Conservation (phyloP, 2,888 invertebrate genomes). For the Eumacrocentrus americanus region DNA sequence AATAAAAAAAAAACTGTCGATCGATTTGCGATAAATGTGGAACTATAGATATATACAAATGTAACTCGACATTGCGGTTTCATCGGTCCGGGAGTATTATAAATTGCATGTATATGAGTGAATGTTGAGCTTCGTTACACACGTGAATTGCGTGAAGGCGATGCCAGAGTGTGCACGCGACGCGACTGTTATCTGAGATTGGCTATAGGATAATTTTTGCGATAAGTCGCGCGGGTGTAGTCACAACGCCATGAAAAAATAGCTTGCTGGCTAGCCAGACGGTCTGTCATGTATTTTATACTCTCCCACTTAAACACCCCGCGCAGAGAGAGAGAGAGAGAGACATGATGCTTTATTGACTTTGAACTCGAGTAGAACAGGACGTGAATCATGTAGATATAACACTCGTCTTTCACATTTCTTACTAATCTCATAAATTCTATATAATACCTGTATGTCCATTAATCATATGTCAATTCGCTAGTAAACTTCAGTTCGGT, state of each 20-base stretch:
- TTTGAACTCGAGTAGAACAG: slow-evolving; percentile 14
- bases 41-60: slow-evolving; percentile 19
- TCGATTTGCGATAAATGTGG: slow-evolving; percentile 29
- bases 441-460: neutral
- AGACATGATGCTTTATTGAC: slow-evolving; percentile 26
- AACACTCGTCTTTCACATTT: slow-evolving; percentile 5
- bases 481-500: slow-evolving; percentile 9
- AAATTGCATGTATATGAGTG: slow-evolving; percentile 30
- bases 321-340: neutral
- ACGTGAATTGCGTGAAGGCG: slow-evolving; percentile 30
- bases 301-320: neutral
- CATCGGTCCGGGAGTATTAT: slow-evolving; percentile 11
- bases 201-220: slow-evolving; percentile 45
- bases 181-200: slow-evolving; percentile 50
- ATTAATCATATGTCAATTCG: neutral
- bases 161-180: slow-evolving; percentile 47
- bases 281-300: slow-evolving; percentile 9
- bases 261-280: slow-evolving; percentile 34
- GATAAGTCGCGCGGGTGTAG: slow-evolving; percentile 41
- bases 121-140: slow-evolving; percentile 30
- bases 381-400: slow-evolving; percentile 21
- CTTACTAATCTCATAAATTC: slow-evolving; percentile 2
- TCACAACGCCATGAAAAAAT: slow-evolving; percentile 30
- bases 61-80: slow-evolving; percentile 33
- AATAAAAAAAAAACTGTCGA: neutral